A percentile compares a stretch with the other conserved stretches of the same genome.
Conservation (phyloP, 2,113 vertebrate species). For the Synchiropus splendidus region DNA sequence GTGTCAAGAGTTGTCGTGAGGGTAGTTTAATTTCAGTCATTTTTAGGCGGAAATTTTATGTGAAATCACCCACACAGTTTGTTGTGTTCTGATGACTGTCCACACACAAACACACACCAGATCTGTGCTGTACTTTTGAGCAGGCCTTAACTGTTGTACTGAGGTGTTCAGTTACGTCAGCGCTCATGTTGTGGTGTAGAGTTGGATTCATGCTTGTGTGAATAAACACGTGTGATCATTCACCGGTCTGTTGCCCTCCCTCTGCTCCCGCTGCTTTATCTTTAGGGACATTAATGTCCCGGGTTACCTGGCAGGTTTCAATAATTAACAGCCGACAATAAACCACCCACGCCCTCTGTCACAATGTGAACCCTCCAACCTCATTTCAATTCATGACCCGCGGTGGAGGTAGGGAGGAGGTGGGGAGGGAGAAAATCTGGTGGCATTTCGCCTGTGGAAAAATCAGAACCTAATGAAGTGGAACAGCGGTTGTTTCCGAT, state of each 20-base stretch:
- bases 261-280: slow-evolving; percentile 11
- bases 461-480: slow-evolving; percentile 8
- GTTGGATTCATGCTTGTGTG: too few species aligned
- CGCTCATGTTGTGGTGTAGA: too few species aligned
- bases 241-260: background rate
- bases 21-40: too few species aligned
- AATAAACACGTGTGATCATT: too few species aligned
- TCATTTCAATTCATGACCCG: slow-evolving; percentile 24
- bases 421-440: slow-evolving; percentile 4
- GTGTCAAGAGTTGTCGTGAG: too few species aligned
- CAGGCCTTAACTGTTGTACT: too few species aligned
- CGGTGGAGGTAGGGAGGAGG: slow-evolving; percentile 13
- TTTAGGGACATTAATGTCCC: slow-evolving; percentile 38
- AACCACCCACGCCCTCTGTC: slow-evolving; percentile 42
- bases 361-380: slow-evolving; percentile 35
- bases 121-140: too few species aligned
- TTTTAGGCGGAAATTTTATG: too few species aligned
- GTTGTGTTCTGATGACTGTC: too few species aligned
- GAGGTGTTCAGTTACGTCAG: too few species aligned
- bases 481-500: background rate
- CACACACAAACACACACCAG: too few species aligned
- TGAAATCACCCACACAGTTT: too few species aligned
- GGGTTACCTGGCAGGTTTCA: slow-evolving; percentile 46
- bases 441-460: slow-evolving; percentile 15
- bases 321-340: slow-evolving; percentile 59